Evolutionary conservation across 2,113 vertebrate species (phyloP), one percentile per base, ranked within the genome.

Genomic region (Syngnathus floridae): DNA sequence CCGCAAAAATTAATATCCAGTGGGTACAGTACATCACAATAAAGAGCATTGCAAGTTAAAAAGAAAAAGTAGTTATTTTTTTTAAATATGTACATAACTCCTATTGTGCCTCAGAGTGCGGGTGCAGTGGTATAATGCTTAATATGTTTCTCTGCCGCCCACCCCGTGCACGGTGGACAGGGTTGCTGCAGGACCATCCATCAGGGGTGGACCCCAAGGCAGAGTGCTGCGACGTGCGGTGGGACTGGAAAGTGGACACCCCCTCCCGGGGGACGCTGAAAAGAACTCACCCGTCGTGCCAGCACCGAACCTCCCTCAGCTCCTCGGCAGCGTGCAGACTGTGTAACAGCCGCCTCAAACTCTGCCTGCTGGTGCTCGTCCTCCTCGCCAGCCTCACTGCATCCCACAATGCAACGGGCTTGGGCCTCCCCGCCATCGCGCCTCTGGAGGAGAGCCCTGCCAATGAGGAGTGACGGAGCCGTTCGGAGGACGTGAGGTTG

Each of bases 221-320:
- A 88, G 93, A 97, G 91, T 99, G 97, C 92, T 99, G 97, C 84
- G 96, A 98, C 67, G 92, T 99, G 86, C 92, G 94, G 91, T 94
- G 93, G 93, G 92, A 93, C 90, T 88, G 89, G 81, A 91, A 87
- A 84, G 74, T 92, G 82, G 88, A 92, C 89, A 90, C 89, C 87
- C 89, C 90, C 72, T 89, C 93, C 86, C 86, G 88, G 90, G 93
- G 93, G 84, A 90, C 91, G 77, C 86, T 85, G 81, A 93, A 93
- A 90, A 90, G 89, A 89, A 92, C 91, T 88, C 93, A 95, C 87
- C 92, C 95, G 75, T 87, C 91, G 69, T 94, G 95, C 86, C 93
- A 92, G 86, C 94, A 92, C 84, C 91, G 93, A 86, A 93, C 93
- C 71, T 94, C 95, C 48, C 93, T 93, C 84, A 88, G 94, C 81